These are phyloP conservation scores for Platycnemis pennipes DNA, from an alignment of 2,888 invertebrate species.

Conservation along the genomic window DNA sequence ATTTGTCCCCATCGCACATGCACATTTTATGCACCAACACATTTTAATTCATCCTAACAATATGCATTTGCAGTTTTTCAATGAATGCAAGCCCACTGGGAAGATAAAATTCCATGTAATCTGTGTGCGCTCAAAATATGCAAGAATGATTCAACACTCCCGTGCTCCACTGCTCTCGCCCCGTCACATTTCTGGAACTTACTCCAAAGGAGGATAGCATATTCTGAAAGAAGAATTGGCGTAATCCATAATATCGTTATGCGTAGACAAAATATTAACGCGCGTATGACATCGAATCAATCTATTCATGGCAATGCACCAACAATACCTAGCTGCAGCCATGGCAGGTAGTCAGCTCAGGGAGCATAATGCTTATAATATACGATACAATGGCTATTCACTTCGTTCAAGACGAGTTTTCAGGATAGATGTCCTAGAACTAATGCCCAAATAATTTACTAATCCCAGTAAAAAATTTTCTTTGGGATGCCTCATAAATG, in stretches of 20 bases:
- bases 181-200: background rate
- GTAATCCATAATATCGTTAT: background rate
- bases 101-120: background rate
- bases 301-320: background rate
- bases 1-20: background rate
- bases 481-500: too few relatives aligned
- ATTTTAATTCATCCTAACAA: background rate
- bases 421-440: too few relatives aligned
- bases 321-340: background rate
- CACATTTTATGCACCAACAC: background rate
- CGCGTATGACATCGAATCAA: background rate
- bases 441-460: too few relatives aligned
- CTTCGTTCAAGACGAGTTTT: too few relatives aligned
- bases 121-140: background rate
- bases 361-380: too few relatives aligned
- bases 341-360: background rate
- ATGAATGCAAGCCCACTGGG: background rate
- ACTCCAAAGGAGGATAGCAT: background rate
- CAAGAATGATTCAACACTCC: background rate
- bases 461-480: too few relatives aligned
- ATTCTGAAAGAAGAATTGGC: background rate
- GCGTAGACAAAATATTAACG: background rate
- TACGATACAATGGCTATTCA: too few relatives aligned
- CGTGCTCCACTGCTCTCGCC: background rate
- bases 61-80: background rate